A percentile compares a stretch with the other conserved stretches of the same genome.
Evolutionary conservation across 2,113 vertebrate genomes (phyloP).

Genomic region (Mola mola): DNA sequence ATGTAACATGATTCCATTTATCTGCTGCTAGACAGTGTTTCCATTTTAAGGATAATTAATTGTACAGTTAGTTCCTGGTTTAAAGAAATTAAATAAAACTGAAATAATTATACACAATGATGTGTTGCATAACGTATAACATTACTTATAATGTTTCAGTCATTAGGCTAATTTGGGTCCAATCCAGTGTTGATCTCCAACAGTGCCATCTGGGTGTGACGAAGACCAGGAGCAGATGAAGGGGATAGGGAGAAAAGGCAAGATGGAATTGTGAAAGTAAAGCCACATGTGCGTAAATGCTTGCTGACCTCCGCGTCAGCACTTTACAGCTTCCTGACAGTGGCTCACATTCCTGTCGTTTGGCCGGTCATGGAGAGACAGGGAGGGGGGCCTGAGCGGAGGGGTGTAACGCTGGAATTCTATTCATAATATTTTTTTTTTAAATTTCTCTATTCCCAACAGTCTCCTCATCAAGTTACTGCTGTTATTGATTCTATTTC

Average conservation of each 20-base stretch:
- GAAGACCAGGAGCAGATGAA: slow-evolving; percentile 45
- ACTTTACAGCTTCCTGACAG: slow-evolving; percentile 79
- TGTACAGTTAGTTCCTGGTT: too few species aligned
- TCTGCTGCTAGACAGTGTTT: too few species aligned
- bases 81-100: too few species aligned
- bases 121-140: too few species aligned
- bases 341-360: slow-evolving; percentile 77
- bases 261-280: slow-evolving; percentile 73
- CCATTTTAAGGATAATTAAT: too few species aligned
- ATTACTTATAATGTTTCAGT: too few species aligned
- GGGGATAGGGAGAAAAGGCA: slow-evolving; percentile 41
- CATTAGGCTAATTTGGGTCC: too few species aligned
- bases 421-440: slow-evolving; percentile 77
- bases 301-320: slow-evolving; percentile 77
- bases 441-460: slow-evolving; percentile 53
- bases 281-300: slow-evolving; percentile 79
- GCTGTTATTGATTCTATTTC: slow-evolving; percentile 64
- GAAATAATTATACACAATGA: too few species aligned
- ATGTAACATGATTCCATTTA: too few species aligned
- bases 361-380: slow-evolving; percentile 31
- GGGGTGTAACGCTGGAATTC: slow-evolving; percentile 62
- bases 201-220: background rate
- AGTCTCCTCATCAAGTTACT: slow-evolving; percentile 55
- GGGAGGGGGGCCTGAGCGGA: slow-evolving; percentile 17
- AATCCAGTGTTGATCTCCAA: too few species aligned